Conservation (phyloP, 2,888 invertebrate genomes). For the Trichacis sp. region DNA sequence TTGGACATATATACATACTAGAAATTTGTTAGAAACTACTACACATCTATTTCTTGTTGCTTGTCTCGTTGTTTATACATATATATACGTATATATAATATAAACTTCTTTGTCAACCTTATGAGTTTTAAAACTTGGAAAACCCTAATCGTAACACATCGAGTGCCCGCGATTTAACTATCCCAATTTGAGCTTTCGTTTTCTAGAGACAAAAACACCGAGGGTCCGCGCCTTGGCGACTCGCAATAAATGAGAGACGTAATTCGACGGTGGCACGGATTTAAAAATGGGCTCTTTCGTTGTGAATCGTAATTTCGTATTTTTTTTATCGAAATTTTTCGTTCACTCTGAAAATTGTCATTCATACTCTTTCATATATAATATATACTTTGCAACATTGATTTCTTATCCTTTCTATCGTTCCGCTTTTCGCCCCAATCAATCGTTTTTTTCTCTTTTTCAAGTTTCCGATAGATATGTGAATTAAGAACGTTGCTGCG, state of each 20-base stretch:
- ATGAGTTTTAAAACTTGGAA: constrained; percentile 58
- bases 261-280: constrained; percentile 44
- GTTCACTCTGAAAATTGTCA: no score
- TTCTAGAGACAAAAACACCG: constrained; percentile 30
- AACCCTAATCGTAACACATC: constrained; percentile 62
- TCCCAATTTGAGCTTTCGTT: constrained; percentile 16
- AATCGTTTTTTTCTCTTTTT: constrained; percentile 10
- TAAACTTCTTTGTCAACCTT: constrained; percentile 51
- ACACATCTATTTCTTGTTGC: constrained; percentile 56
- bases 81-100: constrained; percentile 45
- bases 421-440: constrained; percentile 14
- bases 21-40: constrained; percentile 64
- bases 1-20: constrained; percentile 66
- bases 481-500: background rate
- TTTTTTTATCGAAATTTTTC: no score
- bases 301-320: no score
- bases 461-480: background rate
- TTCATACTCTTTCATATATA: no score
- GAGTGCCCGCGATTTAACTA: constrained; percentile 38
- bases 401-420: constrained; percentile 45
- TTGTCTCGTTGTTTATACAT: constrained; percentile 30
- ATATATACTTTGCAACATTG: constrained; percentile 56
- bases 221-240: constrained; percentile 31
- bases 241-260: constrained; percentile 50
- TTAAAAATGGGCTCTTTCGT: constrained; percentile 6